Evolutionary conservation across 2,113 vertebrate genomes (phyloP), one percentile per base, ranked within the genome.

Genomic region (Carollia perspicillata): DNA sequence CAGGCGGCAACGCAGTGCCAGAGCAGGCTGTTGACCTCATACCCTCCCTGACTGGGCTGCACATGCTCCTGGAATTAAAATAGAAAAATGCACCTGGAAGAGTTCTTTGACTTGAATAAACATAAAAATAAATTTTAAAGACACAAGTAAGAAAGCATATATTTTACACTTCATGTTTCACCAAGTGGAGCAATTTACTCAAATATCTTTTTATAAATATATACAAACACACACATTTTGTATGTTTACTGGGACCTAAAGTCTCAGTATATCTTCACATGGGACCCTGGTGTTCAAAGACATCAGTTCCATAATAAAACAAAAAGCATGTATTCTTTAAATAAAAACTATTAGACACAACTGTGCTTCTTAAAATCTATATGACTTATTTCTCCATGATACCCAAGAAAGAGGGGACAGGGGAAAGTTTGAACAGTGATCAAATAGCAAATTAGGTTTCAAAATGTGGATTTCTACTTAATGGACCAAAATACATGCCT

Each of bases 1-100:
- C 97, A 98, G 85, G 96, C 94, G 93, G 98, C 40, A 10, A 98
- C 96, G 35, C 95, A 98, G 14, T 97, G 96, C 95, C 97, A 98
- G 65, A 98, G 88, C 71, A 98, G 97, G 26, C 95, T 91, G 44
- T 84, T 98, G 47, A 97, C 80, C 81, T 97, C 85, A 75, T 84
- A 93, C 35, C 65, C 16, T 86, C 91, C 55, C n/a, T 90, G 30
- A 74, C 83, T 78, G 78, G 79, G 18, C 1, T 84, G 65, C 84
- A 89, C 60, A 55, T n/a, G 35, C 8, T 60, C 30, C 85, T 97
- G n/a, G 40, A 93, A 89, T 44, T 58, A 58, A 95, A 95, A 69
- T 51, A 85, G 23, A 89, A 80, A 92, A 90, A 37, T 28, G 63
- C 30, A 33, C 33, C 42, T 85, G 47, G n/a, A 22, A 93, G 33